Evolutionary conservation across 30 jellyfish, hydroid and myxozoan species (phyloP).

Genomic region (Aurelia aurita complex sp. Pacific): DNA sequence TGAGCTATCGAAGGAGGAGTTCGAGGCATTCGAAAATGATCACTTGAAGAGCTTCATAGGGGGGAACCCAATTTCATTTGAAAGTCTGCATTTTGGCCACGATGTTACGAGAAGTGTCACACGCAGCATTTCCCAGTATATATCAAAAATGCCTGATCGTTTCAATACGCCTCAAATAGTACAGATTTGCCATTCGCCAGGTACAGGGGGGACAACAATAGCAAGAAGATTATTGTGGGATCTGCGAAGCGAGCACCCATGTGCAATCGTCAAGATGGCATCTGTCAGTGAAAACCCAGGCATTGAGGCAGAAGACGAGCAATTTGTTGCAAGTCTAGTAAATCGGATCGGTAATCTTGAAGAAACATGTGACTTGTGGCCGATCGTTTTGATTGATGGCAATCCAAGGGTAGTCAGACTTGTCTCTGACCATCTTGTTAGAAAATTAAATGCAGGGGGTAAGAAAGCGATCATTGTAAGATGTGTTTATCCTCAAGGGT

Average conservation of each 20-base stretch:
- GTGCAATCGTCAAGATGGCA: conserved; percentile 44
- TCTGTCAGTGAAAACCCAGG: conserved; percentile 7
- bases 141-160: background rate
- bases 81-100: conserved; percentile 47
- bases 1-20: conserved; percentile 21
- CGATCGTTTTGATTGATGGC: conserved; percentile 58
- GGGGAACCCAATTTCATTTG: conserved; percentile 52
- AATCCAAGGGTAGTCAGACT: conserved; percentile 32
- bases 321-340: conserved; percentile 15
- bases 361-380: conserved; percentile 18
- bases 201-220: conserved; percentile 69
- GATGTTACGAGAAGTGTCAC: conserved; percentile 45
- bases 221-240: conserved; percentile 65
- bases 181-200: conserved; percentile 56
- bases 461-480: conserved; percentile 35
- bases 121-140: background rate
- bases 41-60: conserved; percentile 35
- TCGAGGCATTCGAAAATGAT: conserved; percentile 28
- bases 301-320: conserved; percentile 25
- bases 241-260: conserved; percentile 31
- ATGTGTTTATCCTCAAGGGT: conserved; percentile 10
- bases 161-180: conserved; percentile 34
- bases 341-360: conserved; percentile 17
- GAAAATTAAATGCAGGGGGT: conserved; percentile 28
- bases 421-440: conserved; percentile 42